Evolutionary conservation across 2,888 invertebrate genomes (phyloP).

Genomic region (Noctua janthina): DNA sequence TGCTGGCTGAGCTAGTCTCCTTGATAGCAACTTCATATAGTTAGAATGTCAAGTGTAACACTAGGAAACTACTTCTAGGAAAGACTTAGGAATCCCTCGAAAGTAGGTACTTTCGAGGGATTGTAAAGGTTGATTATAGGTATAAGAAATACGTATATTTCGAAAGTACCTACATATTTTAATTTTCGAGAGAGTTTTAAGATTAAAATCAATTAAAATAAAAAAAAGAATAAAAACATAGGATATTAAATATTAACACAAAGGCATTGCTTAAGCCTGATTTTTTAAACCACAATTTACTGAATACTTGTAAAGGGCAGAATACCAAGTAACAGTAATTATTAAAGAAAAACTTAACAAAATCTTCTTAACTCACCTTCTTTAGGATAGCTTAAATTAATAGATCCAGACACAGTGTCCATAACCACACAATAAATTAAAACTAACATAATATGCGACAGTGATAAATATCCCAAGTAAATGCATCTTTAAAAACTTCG

Average conservation of each 20-base stretch:
- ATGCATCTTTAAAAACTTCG: conserved; percentile 19
- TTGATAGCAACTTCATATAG: conserved; percentile 30
- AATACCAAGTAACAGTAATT: background rate
- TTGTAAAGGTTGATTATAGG: too few species aligned
- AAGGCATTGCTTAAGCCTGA: background rate
- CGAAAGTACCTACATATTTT: background rate
- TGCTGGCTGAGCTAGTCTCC: conserved; percentile 43
- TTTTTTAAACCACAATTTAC: background rate
- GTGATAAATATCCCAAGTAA: conserved; percentile 10
- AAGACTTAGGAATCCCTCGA: too few species aligned
- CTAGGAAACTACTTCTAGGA: background rate
- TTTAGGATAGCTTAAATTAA: background rate
- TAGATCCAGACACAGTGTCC: background rate
- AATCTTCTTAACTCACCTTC: too few species aligned
- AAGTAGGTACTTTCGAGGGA: background rate
- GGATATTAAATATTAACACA: background rate
- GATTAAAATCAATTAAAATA: background rate
- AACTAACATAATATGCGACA: background rate
- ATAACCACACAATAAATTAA: background rate
- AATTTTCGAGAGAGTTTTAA: background rate
- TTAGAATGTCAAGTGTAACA: background rate
- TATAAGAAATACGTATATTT: background rate
- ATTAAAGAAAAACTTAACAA: background rate
- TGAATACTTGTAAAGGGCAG: too few species aligned
- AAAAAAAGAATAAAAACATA: background rate